Evolutionary conservation across 1,140 invertebrate genomes (phyloP).

Genomic region (Drosophila prosaltans): DNA sequence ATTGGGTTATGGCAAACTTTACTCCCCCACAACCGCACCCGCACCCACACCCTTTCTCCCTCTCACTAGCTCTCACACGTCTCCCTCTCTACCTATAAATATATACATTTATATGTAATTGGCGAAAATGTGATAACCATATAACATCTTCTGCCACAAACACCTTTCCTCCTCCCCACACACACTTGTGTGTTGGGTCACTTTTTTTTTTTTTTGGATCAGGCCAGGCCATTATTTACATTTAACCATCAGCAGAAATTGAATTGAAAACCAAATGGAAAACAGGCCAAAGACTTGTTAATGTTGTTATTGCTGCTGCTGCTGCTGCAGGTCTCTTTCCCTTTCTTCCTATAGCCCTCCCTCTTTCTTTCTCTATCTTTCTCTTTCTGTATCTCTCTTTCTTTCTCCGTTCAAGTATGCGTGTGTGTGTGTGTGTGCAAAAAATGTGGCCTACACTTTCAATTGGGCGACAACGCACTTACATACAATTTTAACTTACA

Average conservation of each 20-base stretch:
- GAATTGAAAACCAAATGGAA: slow-evolving; percentile 42
- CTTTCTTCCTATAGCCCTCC: background rate
- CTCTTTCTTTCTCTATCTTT: background rate
- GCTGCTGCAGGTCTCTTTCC: background rate
- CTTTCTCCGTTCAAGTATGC: background rate
- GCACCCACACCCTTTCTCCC: background rate
- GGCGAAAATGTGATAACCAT: too few species aligned
- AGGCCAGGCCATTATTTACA: slow-evolving; percentile 10
- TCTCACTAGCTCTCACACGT: background rate
- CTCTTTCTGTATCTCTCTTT: background rate
- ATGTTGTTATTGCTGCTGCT: background rate
- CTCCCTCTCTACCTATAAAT: too few species aligned
- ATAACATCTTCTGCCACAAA: too few species aligned
- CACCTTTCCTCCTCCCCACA: background rate
- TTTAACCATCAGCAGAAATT: slow-evolving; percentile 11
- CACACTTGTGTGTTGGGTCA: background rate
- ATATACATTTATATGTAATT: too few species aligned
- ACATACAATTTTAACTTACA: background rate
- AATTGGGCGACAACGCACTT: slow-evolving; percentile 19
- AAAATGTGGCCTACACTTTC: slow-evolving; percentile 51
- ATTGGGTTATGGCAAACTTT: slow-evolving; percentile 12
- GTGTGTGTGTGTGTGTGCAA: slow-evolving; percentile 21
- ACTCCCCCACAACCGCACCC: background rate
- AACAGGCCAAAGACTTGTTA: slow-evolving; percentile 38
- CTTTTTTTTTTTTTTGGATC: background rate